Evolutionary conservation across 2,113 vertebrate species (phyloP).

Genomic region (Ellobius talpinus): DNA sequence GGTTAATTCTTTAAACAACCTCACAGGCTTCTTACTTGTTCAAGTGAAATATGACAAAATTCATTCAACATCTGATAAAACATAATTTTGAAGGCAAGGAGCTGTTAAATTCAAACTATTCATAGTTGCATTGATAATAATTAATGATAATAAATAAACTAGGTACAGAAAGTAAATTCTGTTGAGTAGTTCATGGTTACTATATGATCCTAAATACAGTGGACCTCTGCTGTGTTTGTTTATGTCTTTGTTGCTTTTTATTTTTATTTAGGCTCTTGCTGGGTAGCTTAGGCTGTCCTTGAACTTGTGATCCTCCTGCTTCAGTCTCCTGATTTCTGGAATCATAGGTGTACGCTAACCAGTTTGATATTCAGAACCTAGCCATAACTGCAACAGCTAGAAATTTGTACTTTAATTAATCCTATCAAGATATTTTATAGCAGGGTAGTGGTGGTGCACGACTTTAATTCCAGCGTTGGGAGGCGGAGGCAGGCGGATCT

Average conservation of each 20-base stretch:
- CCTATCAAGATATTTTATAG: conserved; percentile 37
- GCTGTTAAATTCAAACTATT: conserved; percentile 23
- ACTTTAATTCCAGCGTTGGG: neutral
- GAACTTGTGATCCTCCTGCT: neutral
- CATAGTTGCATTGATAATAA: neutral
- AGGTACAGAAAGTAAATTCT: neutral
- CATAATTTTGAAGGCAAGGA: conserved; percentile 39
- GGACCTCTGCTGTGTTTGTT: neutral
- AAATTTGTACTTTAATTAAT: conserved; percentile 16
- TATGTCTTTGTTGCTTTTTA: neutral
- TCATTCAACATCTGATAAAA: conserved; percentile 19
- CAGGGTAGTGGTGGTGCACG: rapidly evolving
- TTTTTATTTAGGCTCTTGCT: neutral
- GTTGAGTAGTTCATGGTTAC: neutral
- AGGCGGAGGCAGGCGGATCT: neutral
- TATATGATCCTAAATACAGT: neutral
- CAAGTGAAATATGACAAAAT: neutral
- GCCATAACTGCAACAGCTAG: neutral
- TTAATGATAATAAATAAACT: conserved; percentile 31
- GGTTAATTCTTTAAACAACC: conserved; percentile 27
- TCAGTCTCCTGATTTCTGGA: neutral
- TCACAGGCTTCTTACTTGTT: neutral
- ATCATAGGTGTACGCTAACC: neutral
- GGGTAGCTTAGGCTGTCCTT: neutral
- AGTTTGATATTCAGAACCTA: neutral